Evolutionary conservation across 2,888 invertebrate species (phyloP).

Genomic region (Torymus auratus): DNA sequence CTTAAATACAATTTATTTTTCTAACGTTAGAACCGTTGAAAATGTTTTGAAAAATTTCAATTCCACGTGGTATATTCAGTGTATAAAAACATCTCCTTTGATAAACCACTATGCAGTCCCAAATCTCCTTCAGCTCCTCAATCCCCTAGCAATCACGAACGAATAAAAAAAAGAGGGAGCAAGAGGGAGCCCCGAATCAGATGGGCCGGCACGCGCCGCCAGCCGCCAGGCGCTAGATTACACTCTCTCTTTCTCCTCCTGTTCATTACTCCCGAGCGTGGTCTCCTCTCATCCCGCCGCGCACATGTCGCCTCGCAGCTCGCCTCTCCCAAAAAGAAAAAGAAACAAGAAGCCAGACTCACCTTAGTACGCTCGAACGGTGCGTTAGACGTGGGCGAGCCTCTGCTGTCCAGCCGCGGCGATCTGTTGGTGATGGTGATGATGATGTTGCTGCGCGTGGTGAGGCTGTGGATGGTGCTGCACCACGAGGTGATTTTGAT

Average conservation of each 20-base stretch:
- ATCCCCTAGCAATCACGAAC: too few species aligned
- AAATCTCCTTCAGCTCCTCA: too few species aligned
- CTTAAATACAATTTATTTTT: too few species aligned
- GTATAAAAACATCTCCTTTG: too few species aligned
- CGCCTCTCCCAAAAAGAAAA: conserved; percentile 1
- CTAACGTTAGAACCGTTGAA: too few species aligned
- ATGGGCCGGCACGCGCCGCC: background rate
- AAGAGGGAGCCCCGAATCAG: background rate
- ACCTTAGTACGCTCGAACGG: conserved; percentile 45
- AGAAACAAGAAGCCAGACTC: conserved; percentile 24
- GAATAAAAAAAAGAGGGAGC: too few species aligned
- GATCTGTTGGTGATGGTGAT: conserved; percentile 33
- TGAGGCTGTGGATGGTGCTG: conserved; percentile 23
- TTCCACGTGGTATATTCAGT: too few species aligned
- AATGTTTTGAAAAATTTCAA: too few species aligned
- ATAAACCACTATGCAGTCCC: too few species aligned
- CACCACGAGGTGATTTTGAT: conserved; percentile 30
- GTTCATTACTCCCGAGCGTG: background rate
- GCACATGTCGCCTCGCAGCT: conserved; percentile 32
- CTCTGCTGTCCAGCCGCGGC: conserved; percentile 36
- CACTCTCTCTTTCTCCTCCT: background rate
- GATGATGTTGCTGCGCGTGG: conserved; percentile 18
- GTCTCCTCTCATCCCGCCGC: background rate
- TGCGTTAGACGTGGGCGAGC: conserved; percentile 72
- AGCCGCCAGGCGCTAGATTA: background rate